Conservation (phyloP, 2,797 vertebrate species). For the Micropoecilia bifurca region DNA sequence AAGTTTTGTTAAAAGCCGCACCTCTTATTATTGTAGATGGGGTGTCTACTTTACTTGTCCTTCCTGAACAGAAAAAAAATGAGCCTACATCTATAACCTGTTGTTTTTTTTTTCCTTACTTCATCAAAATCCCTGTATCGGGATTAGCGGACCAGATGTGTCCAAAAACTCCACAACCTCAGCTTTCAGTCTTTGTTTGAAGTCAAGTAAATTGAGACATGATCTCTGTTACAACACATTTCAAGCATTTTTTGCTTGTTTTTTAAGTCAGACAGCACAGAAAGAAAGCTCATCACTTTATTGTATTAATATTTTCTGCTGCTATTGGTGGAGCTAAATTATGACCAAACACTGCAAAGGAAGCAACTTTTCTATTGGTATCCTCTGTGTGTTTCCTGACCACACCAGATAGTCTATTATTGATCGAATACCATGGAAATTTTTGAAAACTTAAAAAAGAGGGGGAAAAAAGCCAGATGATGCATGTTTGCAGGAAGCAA, state of each 20-base stretch:
- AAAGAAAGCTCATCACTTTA: neutral
- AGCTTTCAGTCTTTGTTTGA: neutral
- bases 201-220: neutral
- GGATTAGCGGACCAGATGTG: neutral
- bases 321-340: neutral
- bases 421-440: neutral
- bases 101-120: neutral
- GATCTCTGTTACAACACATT: neutral
- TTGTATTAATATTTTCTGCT: neutral
- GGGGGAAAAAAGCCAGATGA: neutral
- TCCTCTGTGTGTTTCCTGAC: neutral
- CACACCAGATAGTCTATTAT: neutral
- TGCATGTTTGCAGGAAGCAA: neutral
- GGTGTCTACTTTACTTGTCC: neutral
- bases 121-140: neutral
- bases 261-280: neutral
- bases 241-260: neutral
- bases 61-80: neutral
- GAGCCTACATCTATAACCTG: neutral
- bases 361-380: neutral
- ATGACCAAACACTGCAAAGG: neutral
- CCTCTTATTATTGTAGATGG: neutral
- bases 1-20: neutral
- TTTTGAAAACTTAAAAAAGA: neutral
- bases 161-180: neutral